These are phyloP conservation scores for Ectropis grisescens DNA, from an alignment of 1,140 invertebrate species.

Conservation along the genomic window DNA sequence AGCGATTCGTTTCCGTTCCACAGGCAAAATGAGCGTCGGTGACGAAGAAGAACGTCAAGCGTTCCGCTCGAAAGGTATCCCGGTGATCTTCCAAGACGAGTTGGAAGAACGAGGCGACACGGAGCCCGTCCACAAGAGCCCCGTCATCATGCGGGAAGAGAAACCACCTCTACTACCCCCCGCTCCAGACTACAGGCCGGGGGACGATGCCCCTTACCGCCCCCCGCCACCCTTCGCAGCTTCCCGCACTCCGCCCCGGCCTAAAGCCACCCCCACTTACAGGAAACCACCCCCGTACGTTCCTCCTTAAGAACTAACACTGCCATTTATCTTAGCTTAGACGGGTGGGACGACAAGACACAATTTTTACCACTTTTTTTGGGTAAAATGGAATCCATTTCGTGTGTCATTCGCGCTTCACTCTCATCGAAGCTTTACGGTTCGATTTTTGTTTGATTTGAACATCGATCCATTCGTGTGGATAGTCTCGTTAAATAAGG, in stretches of 20 bases:
- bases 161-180: slow-evolving; percentile 87
- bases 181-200: slow-evolving; percentile 69
- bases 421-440: too few relatives aligned
- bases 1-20: too few relatives aligned
- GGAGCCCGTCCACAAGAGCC: slow-evolving; percentile 88
- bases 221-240: slow-evolving; percentile 86
- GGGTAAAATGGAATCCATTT: too few relatives aligned
- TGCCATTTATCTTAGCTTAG: too few relatives aligned
- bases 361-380: too few relatives aligned
- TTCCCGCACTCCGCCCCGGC: slow-evolving; percentile 77
- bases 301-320: slow-evolving; percentile 76
- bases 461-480: too few relatives aligned
- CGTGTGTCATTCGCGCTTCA: too few relatives aligned
- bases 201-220: slow-evolving; percentile 76
- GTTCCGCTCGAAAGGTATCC: slow-evolving; percentile 92
- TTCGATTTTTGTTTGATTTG: too few relatives aligned
- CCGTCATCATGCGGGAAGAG: slow-evolving; percentile 93
- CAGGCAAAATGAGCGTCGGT: slow-evolving; percentile 71
- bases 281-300: slow-evolving; percentile 93
- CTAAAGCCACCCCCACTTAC: slow-evolving; percentile 88
- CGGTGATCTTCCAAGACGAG: slow-evolving; percentile 96
- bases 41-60: slow-evolving; percentile 85
- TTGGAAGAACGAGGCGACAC: slow-evolving; percentile 85
- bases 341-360: too few relatives aligned
- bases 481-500: too few relatives aligned